These are phyloP conservation scores for Ptilonorhynchus violaceus DNA, from an alignment of 2,113 vertebrate genomes.

Conservation along the genomic window DNA sequence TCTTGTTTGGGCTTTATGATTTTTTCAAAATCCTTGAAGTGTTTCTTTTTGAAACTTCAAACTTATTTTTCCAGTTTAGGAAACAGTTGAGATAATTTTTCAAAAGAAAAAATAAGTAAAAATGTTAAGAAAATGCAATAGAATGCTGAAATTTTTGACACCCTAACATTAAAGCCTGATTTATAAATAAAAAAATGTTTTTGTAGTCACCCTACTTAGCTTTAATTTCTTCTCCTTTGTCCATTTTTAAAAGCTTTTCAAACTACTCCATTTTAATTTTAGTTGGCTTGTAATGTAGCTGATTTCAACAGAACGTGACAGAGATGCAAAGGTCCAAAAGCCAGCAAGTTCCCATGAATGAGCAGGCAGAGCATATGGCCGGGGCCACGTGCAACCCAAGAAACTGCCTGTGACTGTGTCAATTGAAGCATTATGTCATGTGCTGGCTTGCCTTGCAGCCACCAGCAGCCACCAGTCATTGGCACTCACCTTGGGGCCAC, in stretches of 20 bases:
- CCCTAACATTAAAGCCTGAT: not conserved
- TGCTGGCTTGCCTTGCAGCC: not conserved
- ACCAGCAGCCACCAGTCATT: not conserved
- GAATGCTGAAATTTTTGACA: not conserved
- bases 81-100: not conserved
- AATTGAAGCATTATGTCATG: fast-evolving
- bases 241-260: not conserved
- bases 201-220: not conserved
- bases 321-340: not conserved
- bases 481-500: not conserved
- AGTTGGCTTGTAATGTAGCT: not conserved
- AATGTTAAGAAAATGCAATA: not conserved
- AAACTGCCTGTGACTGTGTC: not conserved
- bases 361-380: not conserved
- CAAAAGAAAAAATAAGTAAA: not conserved
- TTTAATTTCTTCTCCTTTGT: not conserved
- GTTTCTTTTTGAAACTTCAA: not conserved
- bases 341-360: not conserved
- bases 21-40: not conserved
- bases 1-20: not conserved
- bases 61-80: not conserved
- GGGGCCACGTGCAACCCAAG: not conserved
- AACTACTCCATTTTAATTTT: not conserved
- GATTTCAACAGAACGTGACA: not conserved
- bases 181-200: not conserved